These are phyloP conservation scores for Excalfactoria chinensis DNA, from an alignment of 2,113 vertebrate species.

Conservation along the genomic window DNA sequence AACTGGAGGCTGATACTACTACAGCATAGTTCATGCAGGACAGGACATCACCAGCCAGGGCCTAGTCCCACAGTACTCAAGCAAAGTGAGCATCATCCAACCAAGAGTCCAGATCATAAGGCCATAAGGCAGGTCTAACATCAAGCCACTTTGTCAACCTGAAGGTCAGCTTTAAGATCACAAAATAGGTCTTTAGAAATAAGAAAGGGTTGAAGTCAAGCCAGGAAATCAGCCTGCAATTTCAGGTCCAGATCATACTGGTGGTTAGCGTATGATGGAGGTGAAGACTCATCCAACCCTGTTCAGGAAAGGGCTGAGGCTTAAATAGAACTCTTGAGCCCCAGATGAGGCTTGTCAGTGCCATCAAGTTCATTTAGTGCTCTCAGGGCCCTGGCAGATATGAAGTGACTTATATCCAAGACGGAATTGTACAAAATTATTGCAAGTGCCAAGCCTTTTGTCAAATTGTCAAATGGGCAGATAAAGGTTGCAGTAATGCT, in stretches of 20 bases:
- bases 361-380: neutral
- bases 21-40: neutral
- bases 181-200: neutral
- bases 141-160: neutral
- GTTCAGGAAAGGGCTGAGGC: neutral
- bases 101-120: neutral
- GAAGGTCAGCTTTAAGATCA: neutral
- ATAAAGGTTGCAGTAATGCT: neutral
- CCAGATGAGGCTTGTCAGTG: neutral
- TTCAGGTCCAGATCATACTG: neutral
- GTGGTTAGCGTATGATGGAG: neutral
- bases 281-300: neutral
- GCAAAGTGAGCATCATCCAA: neutral
- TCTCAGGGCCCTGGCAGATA: neutral
- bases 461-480: neutral
- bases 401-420: neutral
- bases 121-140: neutral
- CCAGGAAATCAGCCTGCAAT: neutral
- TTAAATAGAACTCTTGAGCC: neutral
- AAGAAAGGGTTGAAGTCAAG: neutral
- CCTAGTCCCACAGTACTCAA: neutral
- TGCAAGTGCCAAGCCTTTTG: neutral
- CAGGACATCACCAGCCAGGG: neutral
- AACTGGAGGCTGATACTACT: neutral
- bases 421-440: neutral